Base-by-base conservation (phyloP, 2,888 invertebrate species). In the Muscina levida region DNA sequence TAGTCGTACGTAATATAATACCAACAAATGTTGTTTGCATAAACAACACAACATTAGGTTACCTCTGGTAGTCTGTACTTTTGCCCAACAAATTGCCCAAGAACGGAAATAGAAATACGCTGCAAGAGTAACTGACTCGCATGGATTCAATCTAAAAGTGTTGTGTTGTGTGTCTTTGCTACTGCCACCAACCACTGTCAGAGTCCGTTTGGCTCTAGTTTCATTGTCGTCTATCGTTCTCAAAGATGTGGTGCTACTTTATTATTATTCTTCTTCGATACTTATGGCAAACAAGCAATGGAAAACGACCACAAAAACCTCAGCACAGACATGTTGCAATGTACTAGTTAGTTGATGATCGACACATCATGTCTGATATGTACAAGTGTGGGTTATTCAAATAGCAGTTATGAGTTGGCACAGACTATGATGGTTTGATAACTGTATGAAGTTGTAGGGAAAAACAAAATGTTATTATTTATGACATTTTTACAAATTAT, bases 101-200 rank as follows among this genome's bases (percentile, higher is more conserved):
- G 46, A 6, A 26, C 31, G 8, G 31, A 31, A 31, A 31, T 5
- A 31, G 3, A 31, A 31, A 31, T 31, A 31, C 31, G 8, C 13
- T 4, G 57, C 5, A 13, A 22, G 26, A 0, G 57, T n/a, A 24
- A 11, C 10, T n/a, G 31, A 11, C 10, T 76, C 73, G 73, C 77
- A 77, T 77, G 76, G 73, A 80, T 71, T 77, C 66, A 73, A 73
- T 80, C 8, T 39, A 56, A 46, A 67, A 31, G 68, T 53, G 1
- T n/a, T n/a, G 42, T 72, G 53, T 37, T 57, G 31, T 5, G n/a
- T n/a, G n/a, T n/a, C n/a, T n/a, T n/a, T n/a, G 31, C 31, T 31
- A 31, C 31, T 31, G 31, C 31, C n/a, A n/a, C n/a, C n/a, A n/a
- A n/a, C n/a, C n/a, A n/a, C n/a, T n/a, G 31, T 31, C 31, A 31